Base-by-base conservation (phyloP, 2,113 vertebrate species). In the Arvicanthis niloticus region DNA sequence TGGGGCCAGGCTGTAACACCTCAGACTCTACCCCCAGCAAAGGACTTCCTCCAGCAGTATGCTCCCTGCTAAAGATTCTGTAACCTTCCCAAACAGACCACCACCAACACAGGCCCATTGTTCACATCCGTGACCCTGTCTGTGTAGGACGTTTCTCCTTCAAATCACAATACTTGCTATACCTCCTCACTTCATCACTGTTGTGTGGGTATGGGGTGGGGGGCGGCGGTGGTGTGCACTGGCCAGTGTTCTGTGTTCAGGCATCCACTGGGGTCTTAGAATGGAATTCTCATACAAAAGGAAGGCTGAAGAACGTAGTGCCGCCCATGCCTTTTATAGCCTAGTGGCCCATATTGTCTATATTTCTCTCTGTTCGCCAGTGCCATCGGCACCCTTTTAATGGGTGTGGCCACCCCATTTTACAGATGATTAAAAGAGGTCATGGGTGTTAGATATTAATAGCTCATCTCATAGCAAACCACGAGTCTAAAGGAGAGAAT, bases 331-430 rank as follows among this genome's bases (percentile, higher is more conserved):
- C 29, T 80, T 80, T 42, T 29, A 26, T 37, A 78, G 60, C 13
- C 73, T 26, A 5, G 53, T 29, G 3, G 2, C 31, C n/a, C 5
- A 0, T 3, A 34, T 21, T 5, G 60, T 70, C 60, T 16, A 0
- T 7, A 0, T 1, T 31, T n/a, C 22, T 56, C 19, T 42, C 15
- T n/a, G 62, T 5, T 85, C 48, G 42, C 58, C 15, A n/a, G 13
- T 4, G 16, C 26, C 81, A 19, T 24, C 10, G n/a, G 9, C 40
- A 42, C 12, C 67, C 51, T 37, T 85, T 22, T 11, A 7, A 24
- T 56, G 91, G 21, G 7, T 19, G 1, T 17, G 0, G 9, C 10
- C 45, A 29, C 80, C 56, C 24, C 29, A 4, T n/a, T 92, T 90
- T 77, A 31, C 15, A 85, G 75, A 48, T 34, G 40, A 87, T 75